Evolutionary conservation across 2,888 invertebrate genomes (phyloP), one percentile per base, ranked within the genome.

Genomic region (Acronicta aceris): DNA sequence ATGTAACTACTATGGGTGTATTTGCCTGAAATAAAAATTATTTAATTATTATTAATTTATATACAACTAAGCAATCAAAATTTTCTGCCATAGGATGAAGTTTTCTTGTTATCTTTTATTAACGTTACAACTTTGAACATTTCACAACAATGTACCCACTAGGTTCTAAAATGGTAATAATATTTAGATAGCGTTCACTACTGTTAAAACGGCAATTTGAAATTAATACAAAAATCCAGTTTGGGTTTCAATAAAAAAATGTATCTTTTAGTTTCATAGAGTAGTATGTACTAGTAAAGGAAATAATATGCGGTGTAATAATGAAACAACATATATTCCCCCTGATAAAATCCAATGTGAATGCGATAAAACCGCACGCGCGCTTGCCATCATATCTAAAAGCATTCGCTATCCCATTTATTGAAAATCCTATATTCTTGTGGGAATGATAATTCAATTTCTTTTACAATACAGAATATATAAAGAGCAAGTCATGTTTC

Each of bases 381-480:
- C 49, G 51, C 54, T 66, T 47, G 41, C 41, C 62, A 59, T 64
- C 42, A 51, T 59, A 55, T 58, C 65, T 70, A 65, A 71, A 70
- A 70, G 71, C 70, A 72, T 60, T 70, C 49, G 51, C 65, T 65
- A 51, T 65, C 60, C 57, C 70, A 70, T 67, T 65, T 70, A 74
- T 72, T 74, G 71, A 70, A 70, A 70, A 65, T 59, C 74, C 65
- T 61, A 61, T 65, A 74, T 74, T 74, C 60, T 65, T 74, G 60
- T 52, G 70, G 54, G 65, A 65, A 72, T 70, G 54, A 70, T 74
- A 72, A 72, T 72, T 72, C 75, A 70, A 70, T 72, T 72, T 61
- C 65, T 70, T 74, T 59, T 65, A 69, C 60, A 69, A 65, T 65
- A 74, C 71, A 46, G 75, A 74, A 74, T 65, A 65, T 65, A 70